These are phyloP conservation scores for Arvicanthis niloticus DNA, from an alignment of 2,113 vertebrate species.

Conservation along the genomic window DNA sequence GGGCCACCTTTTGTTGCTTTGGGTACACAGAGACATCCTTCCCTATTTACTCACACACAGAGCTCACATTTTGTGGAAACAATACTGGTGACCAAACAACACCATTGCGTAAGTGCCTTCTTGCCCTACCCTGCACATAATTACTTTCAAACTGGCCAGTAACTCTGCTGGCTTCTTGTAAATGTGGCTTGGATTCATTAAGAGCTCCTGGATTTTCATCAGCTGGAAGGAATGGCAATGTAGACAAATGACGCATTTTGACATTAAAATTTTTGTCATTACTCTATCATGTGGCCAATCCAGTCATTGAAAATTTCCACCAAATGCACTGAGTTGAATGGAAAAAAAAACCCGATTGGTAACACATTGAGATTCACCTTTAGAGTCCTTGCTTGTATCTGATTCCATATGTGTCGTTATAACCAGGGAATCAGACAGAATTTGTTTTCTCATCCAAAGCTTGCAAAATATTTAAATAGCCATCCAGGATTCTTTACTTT, in stretches of 20 bases:
- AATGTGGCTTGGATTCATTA: slow-evolving; percentile 61
- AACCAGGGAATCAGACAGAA: not conserved
- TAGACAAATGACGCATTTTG: slow-evolving; percentile 23
- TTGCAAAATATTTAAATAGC: not conserved
- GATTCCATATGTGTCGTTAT: not conserved
- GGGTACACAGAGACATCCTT: not conserved
- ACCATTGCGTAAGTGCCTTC: not conserved
- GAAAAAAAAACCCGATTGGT: not conserved
- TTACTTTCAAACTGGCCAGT: slow-evolving; percentile 16
- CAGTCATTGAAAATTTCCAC: not conserved
- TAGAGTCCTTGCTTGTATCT: not conserved
- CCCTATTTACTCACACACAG: not conserved
- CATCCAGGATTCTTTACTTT: not conserved
- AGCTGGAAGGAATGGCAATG: slow-evolving; percentile 11
- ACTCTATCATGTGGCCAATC: not conserved
- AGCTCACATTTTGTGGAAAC: not conserved
- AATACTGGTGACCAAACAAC: not conserved
- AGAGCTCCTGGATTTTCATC: slow-evolving; percentile 40
- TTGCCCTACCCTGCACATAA: not conserved
- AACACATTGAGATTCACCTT: slow-evolving; percentile 5
- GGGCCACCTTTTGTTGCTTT: not conserved
- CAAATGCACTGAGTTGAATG: not conserved
- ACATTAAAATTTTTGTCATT: slow-evolving; percentile 34
- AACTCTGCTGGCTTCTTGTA: slow-evolving; percentile 13
- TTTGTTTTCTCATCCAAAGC: not conserved